phyloP scores from a whole-genome alignment of 2,797 vertebrate species.

The Gallinago solitaria region DNA sequence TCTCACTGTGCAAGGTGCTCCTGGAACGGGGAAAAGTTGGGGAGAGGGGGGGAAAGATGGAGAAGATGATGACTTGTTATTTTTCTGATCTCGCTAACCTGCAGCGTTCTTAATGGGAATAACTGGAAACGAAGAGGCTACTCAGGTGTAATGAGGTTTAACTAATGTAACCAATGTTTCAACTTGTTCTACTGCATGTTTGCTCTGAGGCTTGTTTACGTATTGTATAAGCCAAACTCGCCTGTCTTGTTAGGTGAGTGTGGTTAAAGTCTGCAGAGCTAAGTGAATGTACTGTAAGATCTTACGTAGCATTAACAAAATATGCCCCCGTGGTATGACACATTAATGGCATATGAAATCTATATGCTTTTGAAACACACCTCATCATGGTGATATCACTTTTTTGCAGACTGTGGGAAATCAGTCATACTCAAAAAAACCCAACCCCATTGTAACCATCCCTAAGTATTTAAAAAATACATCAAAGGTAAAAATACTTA shows the following conservation, averaged over 20 bases:
- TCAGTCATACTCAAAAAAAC: background rate
- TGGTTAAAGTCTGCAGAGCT: constrained; percentile 62
- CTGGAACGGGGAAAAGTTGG: background rate
- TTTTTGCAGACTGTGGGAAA: background rate
- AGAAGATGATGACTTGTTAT: background rate
- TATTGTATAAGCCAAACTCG: constrained; percentile 77
- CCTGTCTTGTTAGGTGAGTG: constrained; percentile 78
- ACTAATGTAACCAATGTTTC: constrained; percentile 65
- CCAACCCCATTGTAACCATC: too few species aligned
- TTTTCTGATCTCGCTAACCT: constrained; percentile 25
- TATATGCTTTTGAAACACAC: background rate
- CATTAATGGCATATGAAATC: background rate
- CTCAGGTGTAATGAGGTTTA: constrained; percentile 64
- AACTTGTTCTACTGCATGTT: constrained; percentile 67
- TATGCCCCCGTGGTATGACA: constrained; percentile 18
- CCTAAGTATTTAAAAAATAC: background rate
- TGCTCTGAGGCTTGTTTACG: constrained; percentile 71
- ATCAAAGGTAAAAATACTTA: background rate
- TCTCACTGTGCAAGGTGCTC: background rate
- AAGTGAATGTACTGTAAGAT: constrained; percentile 49
- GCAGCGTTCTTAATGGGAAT: constrained; percentile 13
- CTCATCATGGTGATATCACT: background rate
- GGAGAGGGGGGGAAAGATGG: background rate
- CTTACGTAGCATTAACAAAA: constrained; percentile 50
- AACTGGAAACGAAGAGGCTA: constrained; percentile 57